Evolutionary conservation across 37 sponge, comb jelly and placozoan species (phyloP).

Genomic region (Aphrocallistes beatrix): DNA sequence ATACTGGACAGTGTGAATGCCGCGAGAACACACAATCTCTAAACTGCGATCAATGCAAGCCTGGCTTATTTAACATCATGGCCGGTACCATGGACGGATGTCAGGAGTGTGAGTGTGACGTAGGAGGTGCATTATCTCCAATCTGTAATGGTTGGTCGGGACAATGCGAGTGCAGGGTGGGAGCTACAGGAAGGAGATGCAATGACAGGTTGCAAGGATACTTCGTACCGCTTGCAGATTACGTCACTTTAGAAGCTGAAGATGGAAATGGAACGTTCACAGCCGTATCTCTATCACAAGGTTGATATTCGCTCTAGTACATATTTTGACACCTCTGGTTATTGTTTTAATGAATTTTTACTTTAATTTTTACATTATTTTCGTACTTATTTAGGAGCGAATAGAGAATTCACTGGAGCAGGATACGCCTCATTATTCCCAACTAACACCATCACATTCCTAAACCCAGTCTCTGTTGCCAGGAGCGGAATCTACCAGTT

Average conservation of each 20-base stretch:
- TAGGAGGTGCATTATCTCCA: neutral
- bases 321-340: too few relatives aligned
- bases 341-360: too few relatives aligned
- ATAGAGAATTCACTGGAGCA: neutral
- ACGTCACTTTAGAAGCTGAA: neutral
- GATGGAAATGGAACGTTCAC: neutral
- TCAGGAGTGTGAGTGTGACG: neutral
- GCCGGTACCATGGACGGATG: neutral
- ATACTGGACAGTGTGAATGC: constrained; percentile 41
- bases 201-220: neutral
- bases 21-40: constrained; percentile 21
- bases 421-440: neutral
- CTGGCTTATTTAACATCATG: neutral
- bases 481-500: neutral
- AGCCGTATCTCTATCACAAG: neutral
- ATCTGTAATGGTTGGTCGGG: neutral
- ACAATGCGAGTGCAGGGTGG: neutral
- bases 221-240: neutral
- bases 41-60: neutral
- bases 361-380: too few relatives aligned
- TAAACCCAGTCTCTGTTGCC: neutral
- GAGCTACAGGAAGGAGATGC: neutral
- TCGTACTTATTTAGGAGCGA: neutral
- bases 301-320: neutral
- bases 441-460: neutral